phyloP scores from a whole-genome alignment of 2,113 vertebrate genomes.

The Ceyx melanurus region DNA sequence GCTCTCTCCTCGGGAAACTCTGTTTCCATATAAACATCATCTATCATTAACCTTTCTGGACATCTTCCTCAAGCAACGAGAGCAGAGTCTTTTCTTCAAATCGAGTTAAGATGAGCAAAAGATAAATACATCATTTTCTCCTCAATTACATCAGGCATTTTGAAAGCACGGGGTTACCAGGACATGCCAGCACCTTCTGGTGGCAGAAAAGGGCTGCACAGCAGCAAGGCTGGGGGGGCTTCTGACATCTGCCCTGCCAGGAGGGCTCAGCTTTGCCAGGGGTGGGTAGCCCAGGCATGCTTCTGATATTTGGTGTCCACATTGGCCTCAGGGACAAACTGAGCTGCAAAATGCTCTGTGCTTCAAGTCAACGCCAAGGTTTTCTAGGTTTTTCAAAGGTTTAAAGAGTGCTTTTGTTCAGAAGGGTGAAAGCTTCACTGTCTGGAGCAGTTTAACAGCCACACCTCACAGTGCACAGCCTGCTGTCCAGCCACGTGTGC shows the following conservation, averaged over 20 bases:
- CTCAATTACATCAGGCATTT: neutral
- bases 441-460: neutral
- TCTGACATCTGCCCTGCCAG: accelerated
- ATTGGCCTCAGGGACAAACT: neutral
- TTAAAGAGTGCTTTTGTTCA: neutral
- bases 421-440: neutral
- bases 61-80: neutral
- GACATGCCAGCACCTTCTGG: neutral
- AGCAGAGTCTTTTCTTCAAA: conserved; percentile 7
- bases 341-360: neutral
- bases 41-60: neutral
- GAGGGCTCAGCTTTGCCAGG: neutral
- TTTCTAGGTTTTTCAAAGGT: neutral
- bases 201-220: neutral
- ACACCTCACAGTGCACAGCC: neutral
- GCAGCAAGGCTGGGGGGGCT: neutral
- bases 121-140: conserved; percentile 16
- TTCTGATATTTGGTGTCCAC: neutral
- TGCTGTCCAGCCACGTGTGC: accelerated
- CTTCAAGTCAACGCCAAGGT: neutral
- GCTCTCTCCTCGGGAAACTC: neutral
- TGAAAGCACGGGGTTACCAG: neutral
- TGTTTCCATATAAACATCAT: neutral
- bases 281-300: neutral
- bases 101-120: neutral